Evolutionary conservation across 2,797 vertebrate genomes (phyloP).

Genomic region (Myripristis murdjan): DNA sequence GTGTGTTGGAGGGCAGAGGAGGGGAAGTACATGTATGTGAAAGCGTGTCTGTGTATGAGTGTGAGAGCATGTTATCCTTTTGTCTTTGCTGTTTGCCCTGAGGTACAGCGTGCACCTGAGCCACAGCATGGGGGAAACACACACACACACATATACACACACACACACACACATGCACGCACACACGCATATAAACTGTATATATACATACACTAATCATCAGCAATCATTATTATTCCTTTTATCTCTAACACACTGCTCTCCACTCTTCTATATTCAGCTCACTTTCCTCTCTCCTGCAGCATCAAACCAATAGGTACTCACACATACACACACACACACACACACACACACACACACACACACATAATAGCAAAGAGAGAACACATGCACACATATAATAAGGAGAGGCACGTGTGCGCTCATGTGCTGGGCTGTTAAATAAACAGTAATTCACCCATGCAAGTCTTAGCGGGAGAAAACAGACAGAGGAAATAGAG

Average conservation of each 20-base stretch:
- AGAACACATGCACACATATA: background rate
- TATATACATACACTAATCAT: conserved; percentile 11
- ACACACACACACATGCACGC: conserved; percentile 8
- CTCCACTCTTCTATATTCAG: background rate
- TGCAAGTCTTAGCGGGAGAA: background rate
- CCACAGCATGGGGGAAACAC: conserved; percentile 34
- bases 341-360: conserved; percentile 2
- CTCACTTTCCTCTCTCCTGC: background rate
- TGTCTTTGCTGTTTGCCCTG: background rate
- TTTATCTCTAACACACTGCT: background rate
- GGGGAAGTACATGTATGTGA: too few species aligned
- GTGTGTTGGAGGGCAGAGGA: too few species aligned
- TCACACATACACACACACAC: conserved; percentile 5
- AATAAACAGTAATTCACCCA: background rate
- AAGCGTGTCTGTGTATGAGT: too few species aligned
- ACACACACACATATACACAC: conserved; percentile 12
- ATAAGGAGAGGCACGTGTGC: background rate
- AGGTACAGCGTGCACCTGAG: conserved; percentile 49
- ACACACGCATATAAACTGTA: conserved; percentile 19
- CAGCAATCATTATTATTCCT: background rate
- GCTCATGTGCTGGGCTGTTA: background rate
- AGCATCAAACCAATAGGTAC: background rate
- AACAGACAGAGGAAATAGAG: background rate
- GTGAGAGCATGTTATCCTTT: too few species aligned
- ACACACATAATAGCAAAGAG: background rate